phyloP scores from a whole-genome alignment of 2,888 invertebrate genomes.

The Plebejus anna region DNA sequence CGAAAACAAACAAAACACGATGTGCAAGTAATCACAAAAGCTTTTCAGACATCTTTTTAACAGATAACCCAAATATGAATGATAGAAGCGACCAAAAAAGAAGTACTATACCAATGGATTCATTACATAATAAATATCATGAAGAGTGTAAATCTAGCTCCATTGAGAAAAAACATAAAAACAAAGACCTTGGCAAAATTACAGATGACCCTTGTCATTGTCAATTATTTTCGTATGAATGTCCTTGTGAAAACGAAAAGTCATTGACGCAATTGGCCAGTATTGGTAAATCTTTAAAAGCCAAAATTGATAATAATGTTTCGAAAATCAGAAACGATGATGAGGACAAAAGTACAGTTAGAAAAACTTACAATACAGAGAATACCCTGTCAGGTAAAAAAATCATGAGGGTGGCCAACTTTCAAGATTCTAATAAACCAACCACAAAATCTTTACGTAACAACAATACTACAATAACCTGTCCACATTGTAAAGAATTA shows the following conservation, averaged over 20 bases:
- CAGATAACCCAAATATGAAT: slow-evolving; percentile 42
- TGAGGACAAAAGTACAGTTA: neutral
- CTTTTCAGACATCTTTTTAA: slow-evolving; percentile 58
- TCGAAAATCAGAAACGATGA: slow-evolving; percentile 41
- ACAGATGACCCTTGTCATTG: slow-evolving; percentile 62
- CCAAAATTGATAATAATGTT: slow-evolving; percentile 38
- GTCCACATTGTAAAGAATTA: slow-evolving; percentile 15
- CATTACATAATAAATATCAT: slow-evolving; percentile 60
- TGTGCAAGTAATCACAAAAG: slow-evolving; percentile 43
- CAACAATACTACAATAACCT: neutral
- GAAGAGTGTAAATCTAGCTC: slow-evolving; percentile 53
- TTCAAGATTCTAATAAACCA: neutral
- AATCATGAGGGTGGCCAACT: neutral
- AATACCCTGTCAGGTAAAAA: neutral
- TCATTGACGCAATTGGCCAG: slow-evolving; percentile 40
- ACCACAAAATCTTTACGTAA: neutral
- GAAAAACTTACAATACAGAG: neutral
- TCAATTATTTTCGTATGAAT: slow-evolving; percentile 63
- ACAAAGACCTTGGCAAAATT: slow-evolving; percentile 50
- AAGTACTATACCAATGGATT: slow-evolving; percentile 52
- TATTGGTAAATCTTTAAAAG: slow-evolving; percentile 38
- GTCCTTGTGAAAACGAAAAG: slow-evolving; percentile 52
- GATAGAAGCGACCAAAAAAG: slow-evolving; percentile 40
- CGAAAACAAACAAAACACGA: slow-evolving; percentile 45
- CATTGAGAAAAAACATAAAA: slow-evolving; percentile 52